phyloP scores from a whole-genome alignment of 1,140 invertebrate species.

The Drosophila ambigua region DNA sequence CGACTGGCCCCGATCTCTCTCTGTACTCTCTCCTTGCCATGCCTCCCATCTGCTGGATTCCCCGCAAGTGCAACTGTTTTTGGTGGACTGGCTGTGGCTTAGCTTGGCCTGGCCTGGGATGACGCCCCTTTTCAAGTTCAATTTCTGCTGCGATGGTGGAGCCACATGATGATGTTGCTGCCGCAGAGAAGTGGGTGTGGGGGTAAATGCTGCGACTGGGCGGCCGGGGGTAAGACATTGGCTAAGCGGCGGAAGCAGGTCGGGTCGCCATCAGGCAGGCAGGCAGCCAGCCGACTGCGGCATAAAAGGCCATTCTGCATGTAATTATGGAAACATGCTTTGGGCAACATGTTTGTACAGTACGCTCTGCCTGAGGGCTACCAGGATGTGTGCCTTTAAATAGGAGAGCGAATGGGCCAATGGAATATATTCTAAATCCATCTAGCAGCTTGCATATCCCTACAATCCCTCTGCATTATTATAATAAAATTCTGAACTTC shows the following conservation, averaged over 20 bases:
- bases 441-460: too few relatives aligned
- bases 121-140: slow-evolving; percentile 70
- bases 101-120: slow-evolving; percentile 27
- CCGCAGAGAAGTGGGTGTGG: slow-evolving; percentile 26
- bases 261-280: not conserved
- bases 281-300: not conserved
- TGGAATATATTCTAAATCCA: too few relatives aligned
- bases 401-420: too few relatives aligned
- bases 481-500: too few relatives aligned
- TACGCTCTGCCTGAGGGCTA: slow-evolving; percentile 31
- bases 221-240: slow-evolving; percentile 33
- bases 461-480: too few relatives aligned
- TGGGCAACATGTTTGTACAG: slow-evolving; percentile 61
- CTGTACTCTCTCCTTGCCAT: not conserved
- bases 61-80: slow-evolving; percentile 73
- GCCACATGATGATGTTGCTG: slow-evolving; percentile 24
- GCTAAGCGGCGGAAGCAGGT: slow-evolving; percentile 60
- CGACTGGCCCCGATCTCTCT: slow-evolving; percentile 35
- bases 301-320: slow-evolving; percentile 70
- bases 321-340: slow-evolving; percentile 83
- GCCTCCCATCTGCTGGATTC: slow-evolving; percentile 6
- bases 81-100: slow-evolving; percentile 53
- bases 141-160: slow-evolving; percentile 49
- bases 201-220: slow-evolving; percentile 10
- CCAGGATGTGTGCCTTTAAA: not conserved